Evolutionary conservation across 2,888 invertebrate genomes (phyloP).

Genomic region (Meteorus colon): DNA sequence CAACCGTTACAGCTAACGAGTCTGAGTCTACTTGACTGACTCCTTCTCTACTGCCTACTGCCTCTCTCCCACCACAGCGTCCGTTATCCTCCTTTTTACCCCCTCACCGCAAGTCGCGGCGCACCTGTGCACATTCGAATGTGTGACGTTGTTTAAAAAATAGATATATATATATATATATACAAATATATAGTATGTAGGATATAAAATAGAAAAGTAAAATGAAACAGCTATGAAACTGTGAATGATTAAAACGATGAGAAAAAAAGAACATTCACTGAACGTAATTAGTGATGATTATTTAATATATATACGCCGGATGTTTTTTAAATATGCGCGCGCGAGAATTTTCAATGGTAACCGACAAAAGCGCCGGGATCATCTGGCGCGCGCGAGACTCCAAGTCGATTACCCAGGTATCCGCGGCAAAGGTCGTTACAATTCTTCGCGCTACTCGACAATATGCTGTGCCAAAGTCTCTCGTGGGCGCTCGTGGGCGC

Average conservation of each 20-base stretch:
- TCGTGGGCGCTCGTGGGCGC: background rate
- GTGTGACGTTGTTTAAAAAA: constrained; percentile 10
- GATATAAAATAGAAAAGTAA: too few species aligned
- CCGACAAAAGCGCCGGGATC: background rate
- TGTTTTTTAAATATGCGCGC: background rate
- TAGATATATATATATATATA: background rate
- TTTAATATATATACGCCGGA: background rate
- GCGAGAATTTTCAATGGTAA: background rate
- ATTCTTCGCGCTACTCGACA: constrained; percentile 36
- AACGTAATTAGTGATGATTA: background rate
- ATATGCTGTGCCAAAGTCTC: constrained; percentile 19
- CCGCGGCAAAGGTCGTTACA: constrained; percentile 43
- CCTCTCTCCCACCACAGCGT: constrained; percentile 20
- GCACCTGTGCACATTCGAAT: constrained; percentile 45
- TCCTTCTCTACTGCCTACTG: constrained; percentile 24
- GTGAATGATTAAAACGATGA: background rate
- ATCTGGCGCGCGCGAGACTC: constrained; percentile 34
- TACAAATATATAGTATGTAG: background rate
- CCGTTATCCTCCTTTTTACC: constrained; percentile 28
- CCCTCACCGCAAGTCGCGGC: constrained; percentile 5
- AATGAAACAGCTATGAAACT: background rate
- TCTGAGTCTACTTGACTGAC: constrained; percentile 18
- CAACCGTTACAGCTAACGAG: constrained; percentile 44
- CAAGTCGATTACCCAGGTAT: constrained; percentile 48
- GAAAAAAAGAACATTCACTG: background rate